phyloP scores from a whole-genome alignment of 2,113 vertebrate genomes.

The Hiodon alosoides region DNA sequence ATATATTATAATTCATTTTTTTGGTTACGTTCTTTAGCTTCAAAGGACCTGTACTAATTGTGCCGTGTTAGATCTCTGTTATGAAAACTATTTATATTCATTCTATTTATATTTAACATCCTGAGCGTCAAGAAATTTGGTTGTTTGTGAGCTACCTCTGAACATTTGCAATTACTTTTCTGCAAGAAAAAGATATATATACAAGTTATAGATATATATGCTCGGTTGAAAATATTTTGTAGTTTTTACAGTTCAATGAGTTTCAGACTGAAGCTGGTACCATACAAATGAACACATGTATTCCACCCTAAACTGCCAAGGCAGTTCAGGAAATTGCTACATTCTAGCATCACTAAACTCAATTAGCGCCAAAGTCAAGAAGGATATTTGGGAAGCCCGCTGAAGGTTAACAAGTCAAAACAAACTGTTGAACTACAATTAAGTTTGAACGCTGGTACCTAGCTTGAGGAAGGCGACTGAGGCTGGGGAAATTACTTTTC shows the following conservation, averaged over 20 bases:
- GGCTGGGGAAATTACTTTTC: constrained; percentile 27
- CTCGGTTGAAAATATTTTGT: neutral
- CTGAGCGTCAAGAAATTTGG: neutral
- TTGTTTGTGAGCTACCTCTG: constrained; percentile 4
- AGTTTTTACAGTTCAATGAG: neutral
- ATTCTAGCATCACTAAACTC: neutral
- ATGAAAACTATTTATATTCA: neutral
- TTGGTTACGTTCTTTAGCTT: no score
- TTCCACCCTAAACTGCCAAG: neutral
- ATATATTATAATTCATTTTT: no score
- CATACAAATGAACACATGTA: neutral
- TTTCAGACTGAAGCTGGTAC: neutral
- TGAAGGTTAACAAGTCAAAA: constrained; percentile 34
- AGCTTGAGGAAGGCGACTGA: constrained; percentile 3
- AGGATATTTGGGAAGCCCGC: constrained; percentile 31
- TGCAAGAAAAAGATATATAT: no score
- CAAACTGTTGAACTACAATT: constrained; percentile 39
- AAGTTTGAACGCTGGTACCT: constrained; percentile 36
- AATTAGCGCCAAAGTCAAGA: neutral
- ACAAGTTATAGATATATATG: no score
- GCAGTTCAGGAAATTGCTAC: no score
- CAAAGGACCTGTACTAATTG: no score
- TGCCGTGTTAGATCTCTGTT: no score
- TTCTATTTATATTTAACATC: no score
- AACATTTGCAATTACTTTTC: constrained; percentile 18